Evolutionary conservation across 2,888 invertebrate genomes (phyloP).

Genomic region (Dryococelus australis): DNA sequence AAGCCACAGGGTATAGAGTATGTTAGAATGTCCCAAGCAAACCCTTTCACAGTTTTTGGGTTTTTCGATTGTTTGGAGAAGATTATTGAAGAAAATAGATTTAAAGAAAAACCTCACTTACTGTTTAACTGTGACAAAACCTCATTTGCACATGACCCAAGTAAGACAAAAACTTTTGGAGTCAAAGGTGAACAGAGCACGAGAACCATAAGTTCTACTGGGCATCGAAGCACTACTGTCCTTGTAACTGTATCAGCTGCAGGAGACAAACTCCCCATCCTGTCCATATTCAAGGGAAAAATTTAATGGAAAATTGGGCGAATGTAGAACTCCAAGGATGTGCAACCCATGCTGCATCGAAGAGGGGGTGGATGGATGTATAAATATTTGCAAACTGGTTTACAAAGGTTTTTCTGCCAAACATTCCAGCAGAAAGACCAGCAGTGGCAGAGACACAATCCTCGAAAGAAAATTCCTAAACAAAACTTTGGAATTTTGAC

Average conservation of each 20-base stretch:
- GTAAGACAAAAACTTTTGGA: neutral
- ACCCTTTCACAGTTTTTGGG: neutral
- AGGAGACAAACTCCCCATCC: slow-evolving; percentile 10
- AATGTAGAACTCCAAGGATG: neutral
- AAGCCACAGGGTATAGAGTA: slow-evolving; percentile 12
- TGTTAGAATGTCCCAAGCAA: neutral
- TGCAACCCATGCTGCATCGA: neutral
- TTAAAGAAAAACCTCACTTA: neutral
- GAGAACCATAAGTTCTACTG: neutral
- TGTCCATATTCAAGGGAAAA: neutral
- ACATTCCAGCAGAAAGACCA: neutral
- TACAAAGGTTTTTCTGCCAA: neutral
- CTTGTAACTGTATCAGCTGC: neutral
- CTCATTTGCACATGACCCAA: neutral
- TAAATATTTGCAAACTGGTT: neutral
- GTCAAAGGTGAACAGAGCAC: neutral
- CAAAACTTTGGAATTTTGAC: neutral
- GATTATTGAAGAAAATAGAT: neutral
- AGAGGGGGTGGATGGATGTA: neutral
- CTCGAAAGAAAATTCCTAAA: neutral
- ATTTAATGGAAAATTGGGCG: neutral
- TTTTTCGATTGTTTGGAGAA: slow-evolving; percentile 17
- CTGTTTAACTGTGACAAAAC: neutral
- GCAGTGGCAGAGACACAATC: neutral
- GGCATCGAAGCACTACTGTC: neutral